phyloP scores from a whole-genome alignment of 2,113 vertebrate species.

The Oncorhynchus mykiss region DNA sequence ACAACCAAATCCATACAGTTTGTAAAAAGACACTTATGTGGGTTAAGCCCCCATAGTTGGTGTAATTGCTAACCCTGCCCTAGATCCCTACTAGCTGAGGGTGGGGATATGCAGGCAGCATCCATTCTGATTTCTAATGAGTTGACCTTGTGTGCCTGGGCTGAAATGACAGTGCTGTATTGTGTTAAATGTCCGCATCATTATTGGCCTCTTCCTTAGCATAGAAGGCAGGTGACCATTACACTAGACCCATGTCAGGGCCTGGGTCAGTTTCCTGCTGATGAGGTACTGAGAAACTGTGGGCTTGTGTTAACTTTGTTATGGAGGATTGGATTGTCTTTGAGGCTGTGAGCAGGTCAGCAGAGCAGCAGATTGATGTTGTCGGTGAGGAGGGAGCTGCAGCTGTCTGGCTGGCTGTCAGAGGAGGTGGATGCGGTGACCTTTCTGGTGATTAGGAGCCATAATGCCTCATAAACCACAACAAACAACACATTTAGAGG shows the following conservation, averaged over 20 bases:
- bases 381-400: constrained; percentile 1
- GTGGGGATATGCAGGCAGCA: constrained; percentile 14
- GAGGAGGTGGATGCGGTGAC: constrained; percentile 35
- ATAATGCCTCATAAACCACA: constrained; percentile 27
- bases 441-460: constrained; percentile 40
- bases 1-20: no score
- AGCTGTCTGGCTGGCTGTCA: no score
- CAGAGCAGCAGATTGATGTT: no score
- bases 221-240: constrained; percentile 26
- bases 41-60: constrained; percentile 24
- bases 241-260: constrained; percentile 21
- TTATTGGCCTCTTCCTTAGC: constrained; percentile 36
- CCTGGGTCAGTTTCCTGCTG: background rate
- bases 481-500: constrained; percentile 34
- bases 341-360: background rate
- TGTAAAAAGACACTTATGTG: constrained; percentile 6
- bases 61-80: constrained; percentile 24
- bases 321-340: no score
- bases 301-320: no score
- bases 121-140: constrained; percentile 60
- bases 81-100: constrained; percentile 27
- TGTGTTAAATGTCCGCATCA: constrained; percentile 62
- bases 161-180: constrained; percentile 42
- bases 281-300: constrained; percentile 9
- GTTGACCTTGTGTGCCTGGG: constrained; percentile 52